Evolutionary conservation across 2,888 invertebrate species (phyloP), one percentile per base, ranked within the genome.

Genomic region (Eledona agricola): DNA sequence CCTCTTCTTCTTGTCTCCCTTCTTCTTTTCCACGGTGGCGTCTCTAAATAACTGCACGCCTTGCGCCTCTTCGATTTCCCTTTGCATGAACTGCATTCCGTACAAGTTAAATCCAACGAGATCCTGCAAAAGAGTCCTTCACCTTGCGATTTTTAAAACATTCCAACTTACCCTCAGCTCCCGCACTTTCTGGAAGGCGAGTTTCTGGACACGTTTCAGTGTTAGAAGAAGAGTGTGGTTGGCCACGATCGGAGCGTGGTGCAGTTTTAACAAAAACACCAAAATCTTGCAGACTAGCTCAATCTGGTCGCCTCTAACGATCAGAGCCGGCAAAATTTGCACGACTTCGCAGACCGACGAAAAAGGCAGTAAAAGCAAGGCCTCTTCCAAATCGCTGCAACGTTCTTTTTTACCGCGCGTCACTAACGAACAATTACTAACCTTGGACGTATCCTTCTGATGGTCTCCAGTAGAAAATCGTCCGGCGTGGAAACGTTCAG

Each of bases 321-420:
- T 78, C 45, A 96, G 78, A 3, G 77, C 71, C 0, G 89, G 86
- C 54, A 96, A 75, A 66, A 86, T 79, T 49, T 84, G 80, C 1
- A 98, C 78, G 32, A 97, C 79, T 37, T 90, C 87, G 66, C 88
- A 85, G 1, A 93, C 92, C 38, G 86, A 83, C 35, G 86, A 82
- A 71, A 95, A 92, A 1, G 96, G 94, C 26, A 98, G 77, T 5
- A 96, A 79, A 0, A 96, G 77, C 0, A 98, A 78, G 0, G 94
- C 84, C 76, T 96, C 94, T 75, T 97, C 95, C 54, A 98, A 76
- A 70, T 97, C 96, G 71, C 96, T 93, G 76, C 2, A 80, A 78
- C 52, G 35, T 32, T 19, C 5, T 19, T 5, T 19, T 19, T 5
- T 5, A 19, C 20, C n/a, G 37, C 32, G 19, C 17, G 12, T 46